Evolutionary conservation across 2,797 vertebrate species (phyloP).

Genomic region (Crocidura indochinensis): DNA sequence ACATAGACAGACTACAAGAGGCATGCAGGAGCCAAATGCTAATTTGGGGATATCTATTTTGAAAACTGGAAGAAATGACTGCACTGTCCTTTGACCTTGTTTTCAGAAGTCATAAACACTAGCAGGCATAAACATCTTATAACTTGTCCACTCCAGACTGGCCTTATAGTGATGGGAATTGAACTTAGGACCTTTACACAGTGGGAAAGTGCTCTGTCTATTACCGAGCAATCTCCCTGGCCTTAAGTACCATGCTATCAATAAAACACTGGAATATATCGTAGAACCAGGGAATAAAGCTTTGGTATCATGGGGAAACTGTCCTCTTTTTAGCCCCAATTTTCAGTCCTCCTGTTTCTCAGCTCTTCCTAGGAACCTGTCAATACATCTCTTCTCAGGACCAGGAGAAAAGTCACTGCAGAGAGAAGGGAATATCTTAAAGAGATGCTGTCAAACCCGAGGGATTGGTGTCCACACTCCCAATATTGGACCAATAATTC

Average conservation of each 20-base stretch:
- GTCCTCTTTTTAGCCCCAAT: not conserved
- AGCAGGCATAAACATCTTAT: not conserved
- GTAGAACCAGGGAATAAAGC: not conserved
- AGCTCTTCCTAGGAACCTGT: not conserved
- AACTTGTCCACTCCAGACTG: not conserved
- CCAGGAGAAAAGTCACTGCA: not conserved
- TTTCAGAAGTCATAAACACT: not conserved
- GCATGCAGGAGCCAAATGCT: not conserved
- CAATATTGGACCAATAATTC: too few species aligned
- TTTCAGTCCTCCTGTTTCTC: not conserved
- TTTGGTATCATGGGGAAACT: not conserved
- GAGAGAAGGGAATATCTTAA: not conserved
- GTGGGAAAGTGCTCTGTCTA: too few species aligned
- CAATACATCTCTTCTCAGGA: not conserved
- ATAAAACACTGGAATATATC: not conserved
- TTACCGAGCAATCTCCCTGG: too few species aligned
- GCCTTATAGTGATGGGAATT: too few species aligned
- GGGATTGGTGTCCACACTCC: not conserved
- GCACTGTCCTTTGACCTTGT: not conserved
- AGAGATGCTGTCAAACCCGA: not conserved
- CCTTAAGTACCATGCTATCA: too few species aligned
- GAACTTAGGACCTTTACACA: too few species aligned
- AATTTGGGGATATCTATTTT: not conserved
- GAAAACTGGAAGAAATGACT: not conserved
- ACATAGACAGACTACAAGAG: not conserved